Evolutionary conservation across 2,113 vertebrate genomes (phyloP), one percentile per base, ranked within the genome.

Genomic region (Bufo gargarizans): DNA sequence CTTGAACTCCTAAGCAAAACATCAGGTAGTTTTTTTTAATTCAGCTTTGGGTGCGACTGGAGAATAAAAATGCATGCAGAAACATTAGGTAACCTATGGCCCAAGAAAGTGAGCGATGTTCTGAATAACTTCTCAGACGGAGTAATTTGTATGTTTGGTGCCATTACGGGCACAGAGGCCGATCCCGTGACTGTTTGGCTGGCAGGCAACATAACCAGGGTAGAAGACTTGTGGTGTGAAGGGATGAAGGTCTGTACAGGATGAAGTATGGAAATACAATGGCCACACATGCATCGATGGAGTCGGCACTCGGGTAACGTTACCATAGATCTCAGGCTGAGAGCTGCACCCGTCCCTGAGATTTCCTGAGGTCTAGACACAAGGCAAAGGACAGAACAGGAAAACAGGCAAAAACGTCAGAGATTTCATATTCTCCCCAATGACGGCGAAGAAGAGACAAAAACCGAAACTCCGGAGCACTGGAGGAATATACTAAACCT

Each of bases 291-390:
- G 87, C 87, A 89, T 45, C 78, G 87, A 77, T 49, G 45, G 17
- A 58, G 59, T 88, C 22, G 93, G 47, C 0, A 90, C 92, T 89
- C 84, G 82, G 94, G 93, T 95, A 95, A 94, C 94, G 95, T 96
- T 90, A 47, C 94, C 93, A 90, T 93, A 93, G 94, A 95, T 92
- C 90, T 96, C 94, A 92, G 94, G 92, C 90, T 93, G 91, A 94
- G 92, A 92, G 91, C 89, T 92, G 93, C 92, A 87, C 92, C 93
- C 94, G 89, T 94, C 95, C 94, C 94, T 95, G 95, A 93, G 92
- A 93, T 65, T 89, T 95, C 94, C 94, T 94, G 93, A 94, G 90
- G 84, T 95, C 95, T 96, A 93, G 92, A 74, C 47, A 90, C 90
- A 92, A 91, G 93, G 94, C 91, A 94, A 74, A 93, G 91, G 93